phyloP scores from a whole-genome alignment of 2,888 invertebrate genomes.

The Caenorhabditis afra region DNA sequence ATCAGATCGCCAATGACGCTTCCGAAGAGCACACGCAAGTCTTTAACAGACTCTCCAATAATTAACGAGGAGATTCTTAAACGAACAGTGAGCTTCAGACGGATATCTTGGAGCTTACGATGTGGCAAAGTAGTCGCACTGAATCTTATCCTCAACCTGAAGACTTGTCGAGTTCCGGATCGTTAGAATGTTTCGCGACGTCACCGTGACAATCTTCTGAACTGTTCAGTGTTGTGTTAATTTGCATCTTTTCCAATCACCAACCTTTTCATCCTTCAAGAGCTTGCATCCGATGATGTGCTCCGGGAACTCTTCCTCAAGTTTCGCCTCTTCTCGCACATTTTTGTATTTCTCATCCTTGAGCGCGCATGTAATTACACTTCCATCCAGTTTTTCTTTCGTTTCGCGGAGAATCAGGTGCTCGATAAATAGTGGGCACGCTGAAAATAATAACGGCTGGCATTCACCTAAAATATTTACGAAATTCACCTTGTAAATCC shows the following conservation, averaged over 20 bases:
- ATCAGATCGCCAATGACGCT: constrained; percentile 53
- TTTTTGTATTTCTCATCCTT: constrained; percentile 29
- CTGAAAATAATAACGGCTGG: no score
- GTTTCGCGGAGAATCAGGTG: constrained; percentile 32
- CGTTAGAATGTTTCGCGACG: constrained; percentile 30
- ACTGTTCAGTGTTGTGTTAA: background rate
- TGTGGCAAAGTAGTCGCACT: constrained; percentile 54
- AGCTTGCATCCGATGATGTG: constrained; percentile 41
- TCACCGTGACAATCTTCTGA: constrained; percentile 38
- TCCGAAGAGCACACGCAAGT: constrained; percentile 31
- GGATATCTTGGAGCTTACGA: constrained; percentile 38
- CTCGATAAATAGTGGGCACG: background rate
- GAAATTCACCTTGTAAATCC: no score
- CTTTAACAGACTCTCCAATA: constrained; percentile 20
- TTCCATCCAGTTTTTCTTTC: background rate
- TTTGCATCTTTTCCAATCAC: no score
- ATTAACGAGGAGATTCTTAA: constrained; percentile 53
- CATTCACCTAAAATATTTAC: no score
- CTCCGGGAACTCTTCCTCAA: constrained; percentile 37
- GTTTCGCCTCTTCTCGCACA: background rate
- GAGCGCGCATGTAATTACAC: constrained; percentile 34
- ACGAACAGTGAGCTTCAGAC: background rate
- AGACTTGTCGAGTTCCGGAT: constrained; percentile 24
- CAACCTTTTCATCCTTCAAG: constrained; percentile 6
- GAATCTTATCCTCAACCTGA: constrained; percentile 10